A percentile compares a stretch with the other conserved stretches of the same genome.
Conservation (phyloP, 2,797 vertebrate species). For the Enteromius radiatus region DNA sequence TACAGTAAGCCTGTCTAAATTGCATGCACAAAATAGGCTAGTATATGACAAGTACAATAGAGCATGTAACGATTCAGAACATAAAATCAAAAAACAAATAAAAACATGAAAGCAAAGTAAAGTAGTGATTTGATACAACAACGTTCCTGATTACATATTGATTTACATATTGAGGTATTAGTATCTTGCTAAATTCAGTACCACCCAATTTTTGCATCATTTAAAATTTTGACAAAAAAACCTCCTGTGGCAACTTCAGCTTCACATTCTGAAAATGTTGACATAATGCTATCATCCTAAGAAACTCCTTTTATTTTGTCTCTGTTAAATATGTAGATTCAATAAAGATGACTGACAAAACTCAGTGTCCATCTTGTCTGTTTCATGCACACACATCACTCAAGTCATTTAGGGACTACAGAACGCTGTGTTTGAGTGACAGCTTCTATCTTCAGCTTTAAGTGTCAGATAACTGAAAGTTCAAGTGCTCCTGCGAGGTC, state of each 20-base stretch:
- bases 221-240: background rate
- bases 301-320: background rate
- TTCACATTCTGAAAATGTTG: background rate
- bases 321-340: background rate
- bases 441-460: conserved; percentile 81
- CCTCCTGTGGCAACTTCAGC: background rate
- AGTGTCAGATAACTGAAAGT: conserved; percentile 85
- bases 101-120: no score
- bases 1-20: background rate
- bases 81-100: no score
- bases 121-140: background rate
- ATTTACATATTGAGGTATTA: background rate
- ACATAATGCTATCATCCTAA: background rate
- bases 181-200: background rate
- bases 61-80: background rate
- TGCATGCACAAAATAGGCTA: background rate
- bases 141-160: background rate
- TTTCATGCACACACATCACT: conserved; percentile 24
- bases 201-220: background rate
- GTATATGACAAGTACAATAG: background rate
- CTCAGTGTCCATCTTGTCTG: background rate
- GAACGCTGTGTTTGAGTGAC: conserved; percentile 41
- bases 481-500: conserved; percentile 87
- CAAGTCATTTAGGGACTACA: conserved; percentile 6
- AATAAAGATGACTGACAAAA: conserved; percentile 3